These are phyloP conservation scores for Lithobates pipiens DNA, from an alignment of 2,797 vertebrate species.

Conservation along the genomic window DNA sequence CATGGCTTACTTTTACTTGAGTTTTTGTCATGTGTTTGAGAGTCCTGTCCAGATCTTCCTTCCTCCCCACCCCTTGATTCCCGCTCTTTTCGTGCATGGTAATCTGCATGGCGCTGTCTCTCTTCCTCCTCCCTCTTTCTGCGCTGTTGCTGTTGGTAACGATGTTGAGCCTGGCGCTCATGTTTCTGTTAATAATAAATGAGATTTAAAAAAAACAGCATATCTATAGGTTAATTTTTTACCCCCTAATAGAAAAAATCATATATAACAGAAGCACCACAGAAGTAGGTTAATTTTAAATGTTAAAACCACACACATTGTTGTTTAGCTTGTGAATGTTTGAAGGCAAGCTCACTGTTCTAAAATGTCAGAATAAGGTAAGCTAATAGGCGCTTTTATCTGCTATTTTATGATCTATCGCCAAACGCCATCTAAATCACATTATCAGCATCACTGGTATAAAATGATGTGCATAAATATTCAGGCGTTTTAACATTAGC, in stretches of 20 bases:
- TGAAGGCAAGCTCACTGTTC: not conserved
- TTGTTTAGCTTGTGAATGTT: not conserved
- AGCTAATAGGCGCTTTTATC: not conserved
- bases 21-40: slow-evolving; percentile 81
- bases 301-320: too few relatives aligned
- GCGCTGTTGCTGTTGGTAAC: slow-evolving; percentile 94
- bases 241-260: too few relatives aligned
- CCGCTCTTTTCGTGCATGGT: slow-evolving; percentile 87
- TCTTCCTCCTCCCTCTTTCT: slow-evolving; percentile 96
- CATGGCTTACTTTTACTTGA: slow-evolving; percentile 79
- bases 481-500: not conserved
- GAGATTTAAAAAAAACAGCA: not conserved
- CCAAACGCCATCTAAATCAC: not conserved
- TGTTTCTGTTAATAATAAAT: slow-evolving; percentile 81
- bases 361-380: not conserved
- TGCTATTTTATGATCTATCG: not conserved
- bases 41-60: slow-evolving; percentile 73
- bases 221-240: not conserved
- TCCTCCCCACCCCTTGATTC: slow-evolving; percentile 86
- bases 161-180: slow-evolving; percentile 95
- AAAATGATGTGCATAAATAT: not conserved
- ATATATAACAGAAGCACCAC: too few relatives aligned
- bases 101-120: slow-evolving; percentile 90
- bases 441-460: not conserved
- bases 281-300: too few relatives aligned